phyloP scores from a whole-genome alignment of 2,797 vertebrate genomes.

The Borostomias antarcticus region DNA sequence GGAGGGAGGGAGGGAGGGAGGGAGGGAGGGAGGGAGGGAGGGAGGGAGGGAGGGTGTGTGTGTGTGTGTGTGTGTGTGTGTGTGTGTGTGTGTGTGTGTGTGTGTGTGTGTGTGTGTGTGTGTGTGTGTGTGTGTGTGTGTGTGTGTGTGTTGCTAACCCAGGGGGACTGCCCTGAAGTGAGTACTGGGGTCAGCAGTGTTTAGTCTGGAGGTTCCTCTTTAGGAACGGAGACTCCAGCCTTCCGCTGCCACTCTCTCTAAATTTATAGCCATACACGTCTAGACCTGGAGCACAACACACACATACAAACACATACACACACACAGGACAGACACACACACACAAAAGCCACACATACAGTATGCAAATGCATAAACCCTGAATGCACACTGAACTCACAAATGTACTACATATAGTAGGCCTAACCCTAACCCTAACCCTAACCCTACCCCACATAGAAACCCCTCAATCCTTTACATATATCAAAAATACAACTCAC shows the following conservation, averaged over 20 bases:
- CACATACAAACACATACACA: slow-evolving; percentile 18
- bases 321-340: slow-evolving; percentile 1
- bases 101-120: neutral
- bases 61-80: neutral
- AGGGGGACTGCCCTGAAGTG: slow-evolving; percentile 51
- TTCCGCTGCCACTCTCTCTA: slow-evolving; percentile 44
- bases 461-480: too few species aligned
- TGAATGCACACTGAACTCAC: too few species aligned
- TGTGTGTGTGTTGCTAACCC: slow-evolving; percentile 20
- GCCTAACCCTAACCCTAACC: too few species aligned
- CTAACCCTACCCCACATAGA: too few species aligned
- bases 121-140: slow-evolving; percentile 1
- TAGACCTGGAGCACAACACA: slow-evolving; percentile 38
- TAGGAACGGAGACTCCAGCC: slow-evolving; percentile 57
- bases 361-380: too few species aligned
- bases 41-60: too few species aligned
- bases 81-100: neutral
- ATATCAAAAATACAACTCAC: neutral
- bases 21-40: too few species aligned
- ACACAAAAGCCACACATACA: neutral
- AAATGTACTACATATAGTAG: too few species aligned
- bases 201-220: slow-evolving; percentile 70
- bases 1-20: too few species aligned
- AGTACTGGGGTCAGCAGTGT: slow-evolving; percentile 71
- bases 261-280: slow-evolving; percentile 69